Evolutionary conservation across 2,113 vertebrate species (phyloP), one percentile per base, ranked within the genome.

Genomic region (Tenebrosternarchus preto): DNA sequence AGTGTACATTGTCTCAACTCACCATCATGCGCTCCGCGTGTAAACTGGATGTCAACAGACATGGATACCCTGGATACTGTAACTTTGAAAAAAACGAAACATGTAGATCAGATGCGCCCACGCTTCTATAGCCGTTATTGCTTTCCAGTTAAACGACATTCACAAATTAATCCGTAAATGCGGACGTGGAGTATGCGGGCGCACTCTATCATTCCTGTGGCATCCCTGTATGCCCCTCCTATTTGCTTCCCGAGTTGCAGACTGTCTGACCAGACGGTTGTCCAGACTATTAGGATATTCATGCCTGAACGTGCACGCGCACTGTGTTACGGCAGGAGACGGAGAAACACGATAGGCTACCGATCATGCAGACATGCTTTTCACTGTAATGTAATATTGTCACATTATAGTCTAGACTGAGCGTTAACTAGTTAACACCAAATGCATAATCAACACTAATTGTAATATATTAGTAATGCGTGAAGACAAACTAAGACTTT

Each of bases 1-100:
- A 15, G 43, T 24, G 15, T 70, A 74, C 64, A 61, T 59, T 43
- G 68, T 50, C 24, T 20, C 75, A 61, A 86, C 85, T 83, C 77
- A 86, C 80, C 79, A 61, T 81, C 79, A 73, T 73, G 73, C 66
- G 82, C 24, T 76, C 33, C 63, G 71, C 46, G 39, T 76, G 57
- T 43, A 71, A 76, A 66, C 70, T 78, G 81, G 66, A 64, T 70
- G 55, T 64, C 57, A 59, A 69, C 72, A 73, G 9, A 55, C 82
- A 71, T 57, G 53, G 60, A 77, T 63, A 33, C 63, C 16, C 22
- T 36, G 57, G 60, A 22, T 57, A 68, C 24, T 75, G 59, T 24
- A 82, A 73, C 69, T 79, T 82, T 75, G 39, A 33, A 36, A 20
- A n/a, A 77, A 24, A 9, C 3, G n/a, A 31, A 3, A 59, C 11